Evolutionary conservation across 2,113 vertebrate species (phyloP), one percentile per base, ranked within the genome.

Genomic region (Candoia aspera): DNA sequence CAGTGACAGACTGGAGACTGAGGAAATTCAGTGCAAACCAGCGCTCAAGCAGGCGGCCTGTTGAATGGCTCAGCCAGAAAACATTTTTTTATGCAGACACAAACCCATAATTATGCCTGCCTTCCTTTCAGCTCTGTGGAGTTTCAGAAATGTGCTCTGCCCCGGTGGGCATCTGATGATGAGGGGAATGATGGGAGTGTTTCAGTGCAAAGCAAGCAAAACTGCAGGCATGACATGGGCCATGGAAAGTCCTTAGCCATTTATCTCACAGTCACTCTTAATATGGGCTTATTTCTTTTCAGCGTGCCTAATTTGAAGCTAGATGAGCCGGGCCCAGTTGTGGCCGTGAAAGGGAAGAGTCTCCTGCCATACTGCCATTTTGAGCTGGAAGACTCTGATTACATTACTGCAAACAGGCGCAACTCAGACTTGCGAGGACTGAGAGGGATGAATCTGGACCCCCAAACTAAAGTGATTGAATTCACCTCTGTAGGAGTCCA

Each of bases 311-410:
- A 99, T 96, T 94, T 99, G 92, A 96, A 95, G 57, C 95, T 96
- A 0, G 95, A 94, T 0, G 91, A 93, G 59, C 95, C 97, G 64
- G 92, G 96, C 73, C 98, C 97, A 0, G 86, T 95, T 37, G 90
- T 99, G 55, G 21, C 86, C 0, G 94, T 98, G 62, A 97, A 93
- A 85, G 99, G 98, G 11, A 93, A 94, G 90, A 98, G 99, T 92
- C 86, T 97, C 85, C 97, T 98, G 91, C 97, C 98, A 0, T 90
- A 94, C 54, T 99, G 97, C 94, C 98, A 99, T 95, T 98, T 99
- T 93, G 97, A 99, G 49, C 94, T 99, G 89, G 97, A 98, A 60
- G 97, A 98, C 33, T 99, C 98, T 0, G 98, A 99, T 93, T 99
- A 98, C 90, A 95, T 98, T 93, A 98, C 90, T 0, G 94, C 95